Base-by-base conservation (phyloP, 2,888 invertebrate genomes). In the Linhomoeus sp. region DNA sequence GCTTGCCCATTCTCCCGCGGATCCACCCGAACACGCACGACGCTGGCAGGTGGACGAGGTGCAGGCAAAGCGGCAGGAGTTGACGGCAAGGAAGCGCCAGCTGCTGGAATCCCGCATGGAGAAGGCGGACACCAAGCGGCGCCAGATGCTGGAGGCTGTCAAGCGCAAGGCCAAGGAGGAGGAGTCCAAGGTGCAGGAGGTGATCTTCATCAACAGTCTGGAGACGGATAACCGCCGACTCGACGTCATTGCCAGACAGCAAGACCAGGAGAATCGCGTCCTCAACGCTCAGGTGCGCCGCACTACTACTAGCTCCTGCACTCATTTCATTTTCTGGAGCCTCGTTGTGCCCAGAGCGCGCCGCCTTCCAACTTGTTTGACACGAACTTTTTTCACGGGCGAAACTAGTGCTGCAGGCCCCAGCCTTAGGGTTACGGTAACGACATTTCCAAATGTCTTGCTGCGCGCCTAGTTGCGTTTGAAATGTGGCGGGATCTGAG, bases 121-220 rank as follows among this genome's bases (percentile, higher is more conserved):
- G 52, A 77, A 82, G 50, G 92, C 92, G 0, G 84, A 84, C 20
- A 85, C 86, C 62, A 94, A 92, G 61, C 74, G 94, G 22, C 3
- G 14, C 14, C 65, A 81, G 77, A 62, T 68, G 52, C 57, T 73
- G 23, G 66, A 67, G 51, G 64, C 66, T 47, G 85, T 87, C 54
- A 80, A 88, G 1, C 77, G 81, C 55, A 92, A 92, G 66, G 94
- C 94, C 0, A 90, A 90, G 61, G 92, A 94, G 58, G 94, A 94
- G 64, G 92, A 94, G 56, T 85, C 86, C 49, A 92, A 92, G 65
- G 75, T 87, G 3, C 81, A 85, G 52, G 94, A 97, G 72, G 92
- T 94, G 46, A 88, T 88, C 17, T 94, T 94, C 65, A 94, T 94
- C 49, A 94, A 90, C 65, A 83, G 83, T 56, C 70, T 94, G 39